These are phyloP conservation scores for Salpingus planirostris DNA, from an alignment of 2,888 invertebrate species.

Conservation along the genomic window DNA sequence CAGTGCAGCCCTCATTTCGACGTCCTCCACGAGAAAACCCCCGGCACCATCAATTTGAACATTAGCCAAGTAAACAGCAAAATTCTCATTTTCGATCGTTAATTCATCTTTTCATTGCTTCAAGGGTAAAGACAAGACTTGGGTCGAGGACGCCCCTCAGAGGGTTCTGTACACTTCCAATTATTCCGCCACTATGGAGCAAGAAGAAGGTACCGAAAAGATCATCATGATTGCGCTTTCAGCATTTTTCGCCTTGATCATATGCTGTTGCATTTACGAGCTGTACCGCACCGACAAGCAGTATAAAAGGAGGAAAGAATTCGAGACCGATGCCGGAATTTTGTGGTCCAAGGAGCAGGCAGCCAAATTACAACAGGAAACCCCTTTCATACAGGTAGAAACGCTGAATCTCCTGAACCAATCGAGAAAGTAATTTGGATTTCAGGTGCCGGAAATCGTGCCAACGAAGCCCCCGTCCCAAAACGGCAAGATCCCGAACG, in stretches of 20 bases:
- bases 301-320: constrained; percentile 62
- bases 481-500: constrained; percentile 35
- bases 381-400: constrained; percentile 10
- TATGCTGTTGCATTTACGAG: constrained; percentile 60
- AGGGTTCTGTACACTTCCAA: constrained; percentile 65
- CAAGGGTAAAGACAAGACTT: constrained; percentile 70
- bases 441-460: too few relatives aligned
- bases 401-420: too few relatives aligned
- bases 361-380: constrained; percentile 55
- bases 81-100: too few relatives aligned
- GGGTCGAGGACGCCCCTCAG: constrained; percentile 78
- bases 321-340: constrained; percentile 68
- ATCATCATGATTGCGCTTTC: constrained; percentile 73
- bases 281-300: constrained; percentile 68
- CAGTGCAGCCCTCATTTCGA: constrained; percentile 77
- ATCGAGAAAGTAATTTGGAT: too few relatives aligned
- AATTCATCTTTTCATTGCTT: too few relatives aligned
- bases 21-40: constrained; percentile 48
- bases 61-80: constrained; percentile 49
- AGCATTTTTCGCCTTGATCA: constrained; percentile 62
- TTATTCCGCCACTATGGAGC: constrained; percentile 62
- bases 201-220: constrained; percentile 69
- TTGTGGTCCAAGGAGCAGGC: constrained; percentile 67
- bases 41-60: constrained; percentile 49
- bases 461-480: constrained; percentile 19